Evolutionary conservation across 2,888 invertebrate genomes (phyloP).

Genomic region (Oscheius sp.): DNA sequence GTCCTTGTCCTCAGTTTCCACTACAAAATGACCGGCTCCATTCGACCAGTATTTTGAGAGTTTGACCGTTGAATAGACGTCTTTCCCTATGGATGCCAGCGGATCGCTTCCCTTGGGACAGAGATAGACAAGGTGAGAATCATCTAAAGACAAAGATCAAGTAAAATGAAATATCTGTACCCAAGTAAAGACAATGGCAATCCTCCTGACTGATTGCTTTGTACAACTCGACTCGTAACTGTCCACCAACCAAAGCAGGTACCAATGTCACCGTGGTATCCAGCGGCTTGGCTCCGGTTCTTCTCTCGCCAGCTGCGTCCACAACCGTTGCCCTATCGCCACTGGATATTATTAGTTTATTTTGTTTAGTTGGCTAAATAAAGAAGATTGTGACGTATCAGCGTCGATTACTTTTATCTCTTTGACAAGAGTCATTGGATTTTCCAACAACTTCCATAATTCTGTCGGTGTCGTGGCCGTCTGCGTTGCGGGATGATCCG

Average conservation of each 20-base stretch:
- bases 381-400: too few relatives aligned
- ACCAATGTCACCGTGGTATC: constrained; percentile 25
- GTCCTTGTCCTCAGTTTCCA: not conserved
- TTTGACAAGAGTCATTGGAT: constrained; percentile 23
- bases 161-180: not conserved
- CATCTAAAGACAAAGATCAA: not conserved
- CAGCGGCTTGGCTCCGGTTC: constrained; percentile 8
- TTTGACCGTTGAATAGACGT: not conserved
- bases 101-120: not conserved
- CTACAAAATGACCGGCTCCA: constrained; percentile 1
- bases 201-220: constrained; percentile 6
- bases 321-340: not conserved
- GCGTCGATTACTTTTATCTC: constrained; percentile 30
- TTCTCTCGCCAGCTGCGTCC: constrained; percentile 4
- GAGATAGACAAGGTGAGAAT: constrained; percentile 9
- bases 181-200: constrained; percentile 6
- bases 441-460: constrained; percentile 35
- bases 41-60: not conserved
- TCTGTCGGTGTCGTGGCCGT: not conserved
- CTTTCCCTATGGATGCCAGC: not conserved
- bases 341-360: constrained; percentile 9
- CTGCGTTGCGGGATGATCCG: constrained; percentile 13
- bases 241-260: constrained; percentile 22
- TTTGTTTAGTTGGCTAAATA: not conserved
- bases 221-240: constrained; percentile 1